Conservation (phyloP, 2,888 invertebrate species). For the Pristionchus exspectatus region DNA sequence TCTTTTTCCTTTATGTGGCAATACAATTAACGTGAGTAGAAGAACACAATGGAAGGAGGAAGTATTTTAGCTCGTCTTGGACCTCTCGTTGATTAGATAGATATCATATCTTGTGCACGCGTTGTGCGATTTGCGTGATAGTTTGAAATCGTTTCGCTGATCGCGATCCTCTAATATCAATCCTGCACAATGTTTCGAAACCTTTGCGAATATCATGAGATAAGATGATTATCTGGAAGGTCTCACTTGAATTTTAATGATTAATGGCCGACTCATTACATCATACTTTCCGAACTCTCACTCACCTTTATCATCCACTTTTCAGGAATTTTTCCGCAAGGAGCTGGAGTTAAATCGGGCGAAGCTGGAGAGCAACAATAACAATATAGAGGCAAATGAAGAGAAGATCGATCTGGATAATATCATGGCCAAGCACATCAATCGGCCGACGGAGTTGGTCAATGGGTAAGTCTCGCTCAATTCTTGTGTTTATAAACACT, state of each 20-base stretch:
- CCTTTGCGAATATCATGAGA: too few relatives aligned
- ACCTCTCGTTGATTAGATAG: background rate
- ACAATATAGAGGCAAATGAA: background rate
- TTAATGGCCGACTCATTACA: too few relatives aligned
- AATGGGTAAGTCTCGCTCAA: background rate
- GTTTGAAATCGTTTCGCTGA: background rate
- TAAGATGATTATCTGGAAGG: too few relatives aligned
- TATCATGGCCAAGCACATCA: background rate
- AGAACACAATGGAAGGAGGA: background rate
- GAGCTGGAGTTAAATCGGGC: background rate
- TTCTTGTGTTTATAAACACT: background rate
- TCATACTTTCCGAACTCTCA: background rate
- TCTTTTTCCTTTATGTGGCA: background rate
- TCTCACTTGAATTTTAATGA: too few relatives aligned
- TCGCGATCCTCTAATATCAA: background rate
- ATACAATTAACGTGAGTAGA: too few relatives aligned
- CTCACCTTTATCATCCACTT: background rate
- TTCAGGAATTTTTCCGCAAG: conserved; percentile 13
- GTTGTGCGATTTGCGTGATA: background rate
- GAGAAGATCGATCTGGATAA: background rate
- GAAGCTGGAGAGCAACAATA: background rate
- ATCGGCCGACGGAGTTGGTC: background rate
- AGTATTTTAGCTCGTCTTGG: background rate
- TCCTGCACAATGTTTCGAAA: background rate
- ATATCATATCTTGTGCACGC: background rate